Evolutionary conservation across 2,113 vertebrate species (phyloP).

Genomic region (Gavialis gangeticus): DNA sequence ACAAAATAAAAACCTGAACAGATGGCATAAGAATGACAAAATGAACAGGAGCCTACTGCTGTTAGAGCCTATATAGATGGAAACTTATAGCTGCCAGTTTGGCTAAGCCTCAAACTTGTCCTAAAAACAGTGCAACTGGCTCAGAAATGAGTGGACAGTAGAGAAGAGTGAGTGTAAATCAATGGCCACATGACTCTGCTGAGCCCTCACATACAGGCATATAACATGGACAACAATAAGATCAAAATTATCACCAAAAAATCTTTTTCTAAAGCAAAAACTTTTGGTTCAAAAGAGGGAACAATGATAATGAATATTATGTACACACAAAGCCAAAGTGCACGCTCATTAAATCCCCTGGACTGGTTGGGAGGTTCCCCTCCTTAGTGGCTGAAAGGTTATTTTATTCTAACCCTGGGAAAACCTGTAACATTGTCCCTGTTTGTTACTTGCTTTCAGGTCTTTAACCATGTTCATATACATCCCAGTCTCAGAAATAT

Average conservation of each 20-base stretch:
- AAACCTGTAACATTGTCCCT: neutral
- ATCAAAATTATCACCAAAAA: neutral
- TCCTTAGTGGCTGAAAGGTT: neutral
- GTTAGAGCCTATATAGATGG: slow-evolving; percentile 70
- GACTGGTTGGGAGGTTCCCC: neutral
- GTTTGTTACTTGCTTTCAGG: neutral
- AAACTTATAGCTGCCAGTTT: slow-evolving; percentile 77
- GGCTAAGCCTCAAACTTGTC: slow-evolving; percentile 74
- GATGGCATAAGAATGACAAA: slow-evolving; percentile 76
- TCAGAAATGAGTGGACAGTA: slow-evolving; percentile 59
- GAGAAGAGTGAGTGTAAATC: slow-evolving; percentile 25
- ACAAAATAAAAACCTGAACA: slow-evolving; percentile 75
- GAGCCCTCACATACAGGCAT: neutral
- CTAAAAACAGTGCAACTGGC: slow-evolving; percentile 67
- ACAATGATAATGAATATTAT: slow-evolving; percentile 46
- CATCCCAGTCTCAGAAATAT: neutral
- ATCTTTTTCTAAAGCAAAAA: neutral
- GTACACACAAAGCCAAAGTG: neutral
- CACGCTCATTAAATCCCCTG: neutral
- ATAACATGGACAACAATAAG: neutral
- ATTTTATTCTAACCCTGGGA: neutral
- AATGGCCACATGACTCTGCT: slow-evolving; percentile 35
- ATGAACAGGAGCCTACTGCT: slow-evolving; percentile 73
- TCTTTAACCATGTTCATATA: neutral
- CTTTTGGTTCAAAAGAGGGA: slow-evolving; percentile 5